Conservation (phyloP, 2,113 vertebrate genomes). For the Origma solitaria region DNA sequence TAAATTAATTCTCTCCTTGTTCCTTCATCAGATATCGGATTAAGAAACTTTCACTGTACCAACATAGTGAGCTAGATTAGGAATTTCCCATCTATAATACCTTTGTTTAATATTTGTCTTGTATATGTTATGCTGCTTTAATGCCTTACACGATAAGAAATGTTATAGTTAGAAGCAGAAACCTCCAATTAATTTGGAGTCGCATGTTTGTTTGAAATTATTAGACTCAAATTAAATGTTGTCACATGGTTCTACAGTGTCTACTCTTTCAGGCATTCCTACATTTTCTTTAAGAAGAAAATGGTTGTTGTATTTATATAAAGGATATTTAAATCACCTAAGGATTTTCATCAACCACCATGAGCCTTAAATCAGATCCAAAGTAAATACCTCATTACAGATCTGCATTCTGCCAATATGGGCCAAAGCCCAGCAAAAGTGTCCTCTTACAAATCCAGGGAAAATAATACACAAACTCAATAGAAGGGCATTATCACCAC, state of each 20-base stretch:
- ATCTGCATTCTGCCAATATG: not conserved
- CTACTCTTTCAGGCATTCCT: not conserved
- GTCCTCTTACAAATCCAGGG: slow-evolving; percentile 14
- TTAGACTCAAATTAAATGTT: not conserved
- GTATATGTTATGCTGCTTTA: slow-evolving; percentile 49
- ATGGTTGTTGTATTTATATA: not conserved
- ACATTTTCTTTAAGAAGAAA: not conserved
- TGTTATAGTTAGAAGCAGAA: slow-evolving; percentile 54
- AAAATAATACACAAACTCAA: not conserved
- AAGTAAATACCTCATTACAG: not conserved
- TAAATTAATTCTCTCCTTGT: slow-evolving; percentile 77
- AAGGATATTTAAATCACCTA: not conserved
- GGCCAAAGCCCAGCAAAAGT: not conserved
- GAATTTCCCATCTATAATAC: slow-evolving; percentile 57
- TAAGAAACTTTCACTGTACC: slow-evolving; percentile 69
- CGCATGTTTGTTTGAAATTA: slow-evolving; percentile 41
- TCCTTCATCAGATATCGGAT: slow-evolving; percentile 77
- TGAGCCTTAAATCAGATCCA: not conserved
- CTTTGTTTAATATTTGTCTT: slow-evolving; percentile 61
- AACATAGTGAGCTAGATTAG: slow-evolving; percentile 55
- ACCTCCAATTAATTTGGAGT: slow-evolving; percentile 42
- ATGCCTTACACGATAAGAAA: slow-evolving; percentile 54
- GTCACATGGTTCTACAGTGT: not conserved
- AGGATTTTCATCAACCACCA: not conserved
- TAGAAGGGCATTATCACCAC: not conserved